Evolutionary conservation across 1,140 invertebrate species (phyloP), one percentile per base, ranked within the genome.

Genomic region (Eriosoma lanigerum): DNA sequence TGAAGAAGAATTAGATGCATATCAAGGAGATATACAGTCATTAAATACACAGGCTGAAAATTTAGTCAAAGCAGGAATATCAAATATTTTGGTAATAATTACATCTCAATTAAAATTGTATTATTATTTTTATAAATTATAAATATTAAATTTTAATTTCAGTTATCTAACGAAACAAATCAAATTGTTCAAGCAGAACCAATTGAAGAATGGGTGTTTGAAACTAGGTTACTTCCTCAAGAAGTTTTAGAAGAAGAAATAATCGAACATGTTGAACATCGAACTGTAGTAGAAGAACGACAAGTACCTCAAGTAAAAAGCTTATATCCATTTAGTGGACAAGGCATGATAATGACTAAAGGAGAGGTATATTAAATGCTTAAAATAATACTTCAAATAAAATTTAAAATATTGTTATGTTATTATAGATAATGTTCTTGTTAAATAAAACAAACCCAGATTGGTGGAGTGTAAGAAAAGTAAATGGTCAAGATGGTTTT

Each of bases 381-480:
- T 24, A 44, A 75, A 48, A 81, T 32, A 78, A n/a, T 0, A 44
- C 29, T 62, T 17, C 24, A 10, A 56, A 75, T 24, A n/a, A 26
- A 72, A 50, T 21, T 29, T 26, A 19, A 50, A 72, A 26, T 9
- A 21, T 21, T 56, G 0, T 44, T 48, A 3, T 66, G 12, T 50
- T 68, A n/a, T n/a, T n/a, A 19, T 29, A 93, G 88, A 86, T 91
- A 4, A 95, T 99, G 93, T 93, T 97, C 83, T 87, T 99, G 2
- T 88, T 98, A 64, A 95, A 93, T 84, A 97, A 97, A 87, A 98
- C 95, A 1, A 99, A 98, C 86, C 90, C 92, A 1, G 98, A 99
- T 86, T 99, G 98, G 97, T 99, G 98, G 98, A 95, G 94, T 83
- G 94, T 98, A 6, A 88, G 96, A 17, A 98, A 97, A 87, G 89